Conservation (phyloP, 2,888 invertebrate genomes). For the Andrena praecox region DNA sequence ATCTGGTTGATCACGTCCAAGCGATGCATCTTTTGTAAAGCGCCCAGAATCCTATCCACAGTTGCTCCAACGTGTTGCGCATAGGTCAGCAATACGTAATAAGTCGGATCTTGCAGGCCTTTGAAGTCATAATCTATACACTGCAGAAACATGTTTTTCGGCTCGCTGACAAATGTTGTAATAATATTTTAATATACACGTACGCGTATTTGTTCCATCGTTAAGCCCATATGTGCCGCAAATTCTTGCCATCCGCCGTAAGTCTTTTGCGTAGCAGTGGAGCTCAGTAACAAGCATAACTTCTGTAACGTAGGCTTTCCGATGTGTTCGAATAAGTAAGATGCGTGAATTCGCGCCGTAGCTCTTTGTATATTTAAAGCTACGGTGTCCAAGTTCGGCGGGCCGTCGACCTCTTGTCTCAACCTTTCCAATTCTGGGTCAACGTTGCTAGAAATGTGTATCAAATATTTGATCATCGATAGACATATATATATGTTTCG, state of each 20-base stretch:
- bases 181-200: slow-evolving; percentile 18
- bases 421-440: slow-evolving; percentile 78
- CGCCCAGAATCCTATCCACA: slow-evolving; percentile 86
- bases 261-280: slow-evolving; percentile 75
- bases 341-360: slow-evolving; percentile 76
- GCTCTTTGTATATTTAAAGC: slow-evolving; percentile 66
- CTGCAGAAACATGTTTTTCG: slow-evolving; percentile 49
- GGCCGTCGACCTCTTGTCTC: slow-evolving; percentile 72
- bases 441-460: slow-evolving; percentile 61
- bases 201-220: slow-evolving; percentile 80
- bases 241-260: slow-evolving; percentile 81
- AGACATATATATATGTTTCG: not conserved
- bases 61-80: slow-evolving; percentile 86
- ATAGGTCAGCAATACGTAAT: slow-evolving; percentile 86
- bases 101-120: slow-evolving; percentile 85
- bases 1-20: slow-evolving; percentile 86
- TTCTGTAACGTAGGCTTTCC: slow-evolving; percentile 73
- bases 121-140: slow-evolving; percentile 86
- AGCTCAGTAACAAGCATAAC: slow-evolving; percentile 78
- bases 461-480: not conserved
- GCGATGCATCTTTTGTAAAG: slow-evolving; percentile 85
- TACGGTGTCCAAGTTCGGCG: slow-evolving; percentile 73
- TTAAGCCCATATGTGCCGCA: slow-evolving; percentile 76
- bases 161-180: not conserved
- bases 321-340: slow-evolving; percentile 77